Evolutionary conservation across 2,888 invertebrate genomes (phyloP), one percentile per base, ranked within the genome.

Genomic region (Rhopalosiphum nymphaeae): DNA sequence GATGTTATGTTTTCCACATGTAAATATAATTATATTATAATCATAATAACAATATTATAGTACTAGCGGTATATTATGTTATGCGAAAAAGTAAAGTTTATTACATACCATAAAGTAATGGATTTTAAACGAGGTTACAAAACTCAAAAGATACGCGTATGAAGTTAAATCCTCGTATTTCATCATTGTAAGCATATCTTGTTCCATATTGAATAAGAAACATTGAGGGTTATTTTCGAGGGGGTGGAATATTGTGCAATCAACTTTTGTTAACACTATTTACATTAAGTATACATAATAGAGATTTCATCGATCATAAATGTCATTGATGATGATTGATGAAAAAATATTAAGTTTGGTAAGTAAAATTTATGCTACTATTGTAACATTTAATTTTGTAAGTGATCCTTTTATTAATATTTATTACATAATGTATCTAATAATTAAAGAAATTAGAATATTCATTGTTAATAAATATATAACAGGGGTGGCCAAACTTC

Each of bases 141-240:
- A 91, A 57, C 57, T 86, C 86, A 86, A 86, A 86, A 57, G 85
- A 86, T 91, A 91, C 91, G 57, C 57, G 53, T 91, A 57, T 57
- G 57, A 86, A 57, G 86, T 91, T 86, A 91, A 91, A 91, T 91
- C 91, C 91, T 91, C 86, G 57, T 91, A 44, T 57, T 91, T 91
- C 91, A 91, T 91, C 91, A 57, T 91, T 86, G 91, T 86, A n/a
- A 91, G n/a, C 57, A 57, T 91, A 91, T 91, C 91, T 44, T 86
- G 91, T 91, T 86, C 86, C n/a, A 57, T 91, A 86, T 91, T 86
- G 86, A 86, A 57, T 85, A 91, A 86, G 57, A 57, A 86, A 86
- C 57, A 86, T 91, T 86, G 78, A 25, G 91, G 25, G 89, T 61
- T 86, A 29, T 86, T 86, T 67, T 36, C 36, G 7, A 67, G 67